A percentile compares a stretch with the other conserved stretches of the same genome.
Conservation (phyloP, 2,888 invertebrate species). For the Acleris sparsana region DNA sequence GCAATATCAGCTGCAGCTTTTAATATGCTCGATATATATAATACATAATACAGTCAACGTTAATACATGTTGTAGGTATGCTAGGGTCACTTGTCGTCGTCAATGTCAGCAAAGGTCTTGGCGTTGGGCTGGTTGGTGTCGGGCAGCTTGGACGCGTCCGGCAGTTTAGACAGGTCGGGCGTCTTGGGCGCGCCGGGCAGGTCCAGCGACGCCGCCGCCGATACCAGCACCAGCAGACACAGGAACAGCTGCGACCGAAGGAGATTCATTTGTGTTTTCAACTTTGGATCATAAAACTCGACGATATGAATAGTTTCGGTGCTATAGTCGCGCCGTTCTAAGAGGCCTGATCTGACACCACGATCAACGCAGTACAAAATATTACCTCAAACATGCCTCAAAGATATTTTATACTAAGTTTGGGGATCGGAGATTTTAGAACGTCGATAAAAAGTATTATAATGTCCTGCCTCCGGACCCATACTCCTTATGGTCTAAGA, state of each 20-base stretch:
- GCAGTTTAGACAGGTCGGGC: conserved; percentile 49
- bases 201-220: conserved; percentile 47
- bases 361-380: too few relatives aligned
- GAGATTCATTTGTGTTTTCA: not conserved
- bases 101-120: conserved; percentile 41
- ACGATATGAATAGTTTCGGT: too few relatives aligned
- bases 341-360: too few relatives aligned
- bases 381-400: too few relatives aligned
- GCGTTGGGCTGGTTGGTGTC: conserved; percentile 50
- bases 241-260: conserved; percentile 52
- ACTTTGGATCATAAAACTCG: too few relatives aligned
- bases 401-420: too few relatives aligned
- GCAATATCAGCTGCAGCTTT: conserved; percentile 55
- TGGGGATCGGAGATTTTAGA: too few relatives aligned
- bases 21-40: conserved; percentile 50
- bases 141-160: conserved; percentile 47
- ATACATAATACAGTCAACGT: conserved; percentile 27
- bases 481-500: too few relatives aligned
- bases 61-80: not conserved
- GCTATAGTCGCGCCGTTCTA: too few relatives aligned
- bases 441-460: too few relatives aligned
- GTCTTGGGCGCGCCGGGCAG: conserved; percentile 49
- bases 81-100: conserved; percentile 19
- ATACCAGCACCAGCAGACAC: conserved; percentile 59
- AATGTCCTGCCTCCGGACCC: too few relatives aligned